Conservation (phyloP, 1,140 invertebrate species). For the Hylaeus volcanicus region DNA sequence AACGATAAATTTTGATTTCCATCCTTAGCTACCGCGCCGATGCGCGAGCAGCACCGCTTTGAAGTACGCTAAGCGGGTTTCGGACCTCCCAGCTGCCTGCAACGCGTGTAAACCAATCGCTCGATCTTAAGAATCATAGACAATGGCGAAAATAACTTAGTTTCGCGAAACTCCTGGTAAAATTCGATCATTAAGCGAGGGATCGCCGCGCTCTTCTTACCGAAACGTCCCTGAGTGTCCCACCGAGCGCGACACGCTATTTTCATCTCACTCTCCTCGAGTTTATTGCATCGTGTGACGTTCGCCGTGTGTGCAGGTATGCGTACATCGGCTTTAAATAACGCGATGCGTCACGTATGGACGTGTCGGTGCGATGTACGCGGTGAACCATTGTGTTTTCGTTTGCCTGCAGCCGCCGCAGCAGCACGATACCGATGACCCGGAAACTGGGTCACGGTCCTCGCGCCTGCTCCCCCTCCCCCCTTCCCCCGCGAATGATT, state of each 20-base stretch:
- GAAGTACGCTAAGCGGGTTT: no score
- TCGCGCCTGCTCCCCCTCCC: slow-evolving; percentile 9
- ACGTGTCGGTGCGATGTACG: slow-evolving; percentile 26
- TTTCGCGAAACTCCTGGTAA: no score
- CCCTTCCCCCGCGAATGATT: slow-evolving; percentile 1
- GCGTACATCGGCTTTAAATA: slow-evolving; percentile 30
- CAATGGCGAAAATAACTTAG: no score
- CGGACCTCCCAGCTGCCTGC: no score
- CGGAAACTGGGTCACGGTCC: slow-evolving; percentile 54
- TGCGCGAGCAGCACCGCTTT: no score
- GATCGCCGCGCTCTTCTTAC: neutral
- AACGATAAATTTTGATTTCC: no score
- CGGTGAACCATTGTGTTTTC: slow-evolving; percentile 47
- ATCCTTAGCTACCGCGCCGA: no score
- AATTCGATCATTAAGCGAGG: no score
- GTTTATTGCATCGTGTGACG: slow-evolving; percentile 44
- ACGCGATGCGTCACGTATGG: slow-evolving; percentile 32
- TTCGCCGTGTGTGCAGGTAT: slow-evolving; percentile 15
- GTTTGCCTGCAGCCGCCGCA: slow-evolving; percentile 14
- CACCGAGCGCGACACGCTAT: neutral
- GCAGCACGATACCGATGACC: slow-evolving; percentile 44
- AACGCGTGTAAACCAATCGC: no score
- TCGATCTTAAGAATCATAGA: no score
- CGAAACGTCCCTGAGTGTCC: neutral
- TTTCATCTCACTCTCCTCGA: slow-evolving; percentile 13